These are phyloP conservation scores for Lasioglossum malachurum DNA, from an alignment of 2,888 invertebrate species.

Conservation along the genomic window DNA sequence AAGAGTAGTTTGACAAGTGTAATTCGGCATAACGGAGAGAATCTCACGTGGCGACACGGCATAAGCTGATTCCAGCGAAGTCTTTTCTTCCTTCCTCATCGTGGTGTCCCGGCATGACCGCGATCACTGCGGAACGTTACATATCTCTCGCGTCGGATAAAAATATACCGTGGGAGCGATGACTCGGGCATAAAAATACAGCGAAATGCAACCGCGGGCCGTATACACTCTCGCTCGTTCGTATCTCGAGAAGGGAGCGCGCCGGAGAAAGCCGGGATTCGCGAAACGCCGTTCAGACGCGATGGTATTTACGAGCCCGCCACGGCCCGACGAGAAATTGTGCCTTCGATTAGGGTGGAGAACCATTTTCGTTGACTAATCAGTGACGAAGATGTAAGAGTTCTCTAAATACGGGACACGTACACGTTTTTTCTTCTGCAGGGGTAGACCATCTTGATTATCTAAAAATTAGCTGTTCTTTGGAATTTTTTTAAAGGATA, in stretches of 20 bases:
- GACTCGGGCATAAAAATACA: slow-evolving; percentile 84
- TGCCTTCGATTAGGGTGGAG: neutral
- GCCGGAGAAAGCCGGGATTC: slow-evolving; percentile 49
- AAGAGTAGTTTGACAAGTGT: neutral
- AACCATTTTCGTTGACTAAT: slow-evolving; percentile 10
- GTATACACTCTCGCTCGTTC: slow-evolving; percentile 40
- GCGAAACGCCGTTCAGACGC: slow-evolving; percentile 70
- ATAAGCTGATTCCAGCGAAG: slow-evolving; percentile 6
- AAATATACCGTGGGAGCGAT: slow-evolving; percentile 85
- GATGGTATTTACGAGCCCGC: slow-evolving; percentile 72
- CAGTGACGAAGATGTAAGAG: neutral
- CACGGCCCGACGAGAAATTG: slow-evolving; percentile 26
- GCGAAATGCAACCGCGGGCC: slow-evolving; percentile 79
- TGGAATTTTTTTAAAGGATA: too few relatives aligned
- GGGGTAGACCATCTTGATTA: too few relatives aligned
- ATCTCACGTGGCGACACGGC: neutral
- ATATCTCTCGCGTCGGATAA: slow-evolving; percentile 79
- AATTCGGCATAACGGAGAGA: neutral
- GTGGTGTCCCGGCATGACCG: slow-evolving; percentile 40
- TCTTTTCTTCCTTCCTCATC: slow-evolving; percentile 37
- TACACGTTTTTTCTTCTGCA: too few relatives aligned
- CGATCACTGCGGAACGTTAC: slow-evolving; percentile 69
- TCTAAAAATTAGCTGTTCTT: too few relatives aligned
- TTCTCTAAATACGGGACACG: too few relatives aligned
- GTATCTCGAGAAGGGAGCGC: slow-evolving; percentile 50